Evolutionary conservation across 2,797 vertebrate species (phyloP).

Genomic region (Benthosema pterotum): DNA sequence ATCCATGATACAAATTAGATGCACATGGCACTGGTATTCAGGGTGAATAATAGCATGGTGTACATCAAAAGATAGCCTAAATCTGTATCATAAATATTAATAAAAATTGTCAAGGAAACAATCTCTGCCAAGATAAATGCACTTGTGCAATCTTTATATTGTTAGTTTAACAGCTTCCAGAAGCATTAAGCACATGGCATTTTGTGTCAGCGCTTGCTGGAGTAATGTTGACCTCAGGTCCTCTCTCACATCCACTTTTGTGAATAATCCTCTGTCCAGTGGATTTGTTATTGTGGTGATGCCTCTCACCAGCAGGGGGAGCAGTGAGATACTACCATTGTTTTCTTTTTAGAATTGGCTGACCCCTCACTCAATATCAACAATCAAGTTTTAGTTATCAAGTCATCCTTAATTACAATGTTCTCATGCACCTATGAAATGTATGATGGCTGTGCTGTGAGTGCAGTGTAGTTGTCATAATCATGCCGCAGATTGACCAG

Average conservation of each 20-base stretch:
- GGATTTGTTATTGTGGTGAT: constrained; percentile 12
- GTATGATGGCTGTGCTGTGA: no score
- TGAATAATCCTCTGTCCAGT: constrained; percentile 1
- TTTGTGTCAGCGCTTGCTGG: background rate
- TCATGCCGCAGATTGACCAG: no score
- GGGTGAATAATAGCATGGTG: no score
- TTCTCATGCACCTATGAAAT: no score
- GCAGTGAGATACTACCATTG: constrained; percentile 17
- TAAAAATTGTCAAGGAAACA: no score
- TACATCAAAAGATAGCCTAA: no score
- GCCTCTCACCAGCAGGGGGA: constrained; percentile 66
- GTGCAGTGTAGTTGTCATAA: no score
- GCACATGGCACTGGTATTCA: no score
- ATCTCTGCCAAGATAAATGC: background rate
- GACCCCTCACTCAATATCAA: background rate
- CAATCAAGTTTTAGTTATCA: background rate
- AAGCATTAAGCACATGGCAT: background rate
- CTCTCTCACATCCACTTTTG: constrained; percentile 1
- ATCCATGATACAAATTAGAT: no score
- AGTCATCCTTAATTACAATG: no score
- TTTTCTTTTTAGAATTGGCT: background rate
- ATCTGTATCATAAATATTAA: no score
- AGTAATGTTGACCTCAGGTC: constrained; percentile 8
- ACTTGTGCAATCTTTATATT: background rate
- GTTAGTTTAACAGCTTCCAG: background rate